phyloP scores from a whole-genome alignment of 64 coral and sea anemone species.

The Montipora capricornis region DNA sequence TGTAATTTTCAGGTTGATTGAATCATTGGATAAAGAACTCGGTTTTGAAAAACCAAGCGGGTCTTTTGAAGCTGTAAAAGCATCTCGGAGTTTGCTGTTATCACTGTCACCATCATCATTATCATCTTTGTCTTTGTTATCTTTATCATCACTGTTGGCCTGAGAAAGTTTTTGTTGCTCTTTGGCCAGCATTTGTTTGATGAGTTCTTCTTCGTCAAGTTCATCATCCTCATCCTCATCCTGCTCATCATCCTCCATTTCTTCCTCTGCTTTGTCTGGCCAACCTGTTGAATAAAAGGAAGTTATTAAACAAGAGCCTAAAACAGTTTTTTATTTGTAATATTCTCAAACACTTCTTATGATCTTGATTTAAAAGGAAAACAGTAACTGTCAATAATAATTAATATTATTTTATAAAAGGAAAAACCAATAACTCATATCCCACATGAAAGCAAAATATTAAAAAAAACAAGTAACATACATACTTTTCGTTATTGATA shows the following conservation, averaged over 20 bases:
- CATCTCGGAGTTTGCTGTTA: background rate
- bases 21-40: background rate
- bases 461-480: background rate
- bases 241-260: conserved; percentile 34
- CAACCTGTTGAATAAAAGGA: background rate
- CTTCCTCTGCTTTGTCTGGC: conserved; percentile 31
- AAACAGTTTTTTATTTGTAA: background rate
- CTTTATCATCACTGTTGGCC: conserved; percentile 17
- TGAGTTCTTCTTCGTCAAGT: conserved; percentile 90
- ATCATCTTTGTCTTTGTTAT: background rate
- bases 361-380: too few relatives aligned
- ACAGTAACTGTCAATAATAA: too few relatives aligned
- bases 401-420: too few relatives aligned
- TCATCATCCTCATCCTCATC: conserved; percentile 93
- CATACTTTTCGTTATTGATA: conserved; percentile 13
- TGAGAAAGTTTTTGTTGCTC: conserved; percentile 74
- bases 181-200: conserved; percentile 95
- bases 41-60: background rate
- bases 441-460: background rate
- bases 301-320: background rate
- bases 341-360: too few relatives aligned
- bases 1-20: background rate
- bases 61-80: background rate
- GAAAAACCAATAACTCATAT: background rate
- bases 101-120: background rate